A percentile compares a stretch with the other conserved stretches of the same genome.
Conservation (phyloP, 2,888 invertebrate species). For the Sarcophaga subvicina region DNA sequence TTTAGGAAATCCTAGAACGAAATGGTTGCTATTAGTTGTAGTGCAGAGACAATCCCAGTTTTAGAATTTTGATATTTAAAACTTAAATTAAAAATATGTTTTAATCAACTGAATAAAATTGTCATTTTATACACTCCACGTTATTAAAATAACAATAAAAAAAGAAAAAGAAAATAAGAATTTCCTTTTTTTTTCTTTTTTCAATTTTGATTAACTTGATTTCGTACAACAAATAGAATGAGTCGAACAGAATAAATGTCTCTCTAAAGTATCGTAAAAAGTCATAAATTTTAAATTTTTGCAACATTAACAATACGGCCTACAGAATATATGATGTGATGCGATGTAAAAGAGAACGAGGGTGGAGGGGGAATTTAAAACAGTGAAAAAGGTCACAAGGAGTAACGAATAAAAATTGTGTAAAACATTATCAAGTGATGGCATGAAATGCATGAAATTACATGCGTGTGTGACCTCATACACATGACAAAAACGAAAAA, state of each 20-base stretch:
- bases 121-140: neutral
- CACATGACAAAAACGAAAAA: constrained; percentile 75
- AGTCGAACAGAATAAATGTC: constrained; percentile 33
- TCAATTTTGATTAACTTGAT: constrained; percentile 43
- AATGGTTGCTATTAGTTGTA: too few relatives aligned
- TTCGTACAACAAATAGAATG: neutral
- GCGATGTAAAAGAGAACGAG: too few relatives aligned
- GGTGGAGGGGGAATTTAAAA: neutral
- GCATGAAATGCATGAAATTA: constrained; percentile 67
- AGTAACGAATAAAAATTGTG: constrained; percentile 1
- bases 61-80: neutral
- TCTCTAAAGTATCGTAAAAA: constrained; percentile 44
- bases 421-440: constrained; percentile 54
- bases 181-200: neutral
- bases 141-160: neutral
- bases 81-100: too few relatives aligned
- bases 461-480: constrained; percentile 73
- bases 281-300: constrained; percentile 62
- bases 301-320: constrained; percentile 28
- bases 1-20: too few relatives aligned
- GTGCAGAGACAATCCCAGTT: neutral
- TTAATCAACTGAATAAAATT: neutral
- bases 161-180: too few relatives aligned
- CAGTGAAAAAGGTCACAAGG: neutral
- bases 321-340: neutral